Evolutionary conservation across 2,113 vertebrate species (phyloP), one percentile per base, ranked within the genome.

Genomic region (Donacobius atricapilla): DNA sequence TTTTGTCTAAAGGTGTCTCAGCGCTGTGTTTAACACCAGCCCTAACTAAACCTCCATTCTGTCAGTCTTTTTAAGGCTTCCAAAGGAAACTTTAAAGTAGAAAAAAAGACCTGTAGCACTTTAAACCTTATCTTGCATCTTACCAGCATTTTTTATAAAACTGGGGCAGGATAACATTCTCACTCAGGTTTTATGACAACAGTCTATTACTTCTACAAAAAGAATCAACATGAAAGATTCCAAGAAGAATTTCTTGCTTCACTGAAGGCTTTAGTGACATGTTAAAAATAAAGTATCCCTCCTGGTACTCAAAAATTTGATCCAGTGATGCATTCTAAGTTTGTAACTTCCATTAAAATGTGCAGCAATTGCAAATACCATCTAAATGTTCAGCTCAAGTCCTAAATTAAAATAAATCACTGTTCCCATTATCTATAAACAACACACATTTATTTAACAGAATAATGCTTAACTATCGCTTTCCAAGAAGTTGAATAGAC

Each of bases 401-500:
- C 51, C 44, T 76, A 40, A 92, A 91, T 94, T 68, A 79, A 14
- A 94, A 84, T 35, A 60, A 80, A 86, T 42, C 11, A 13, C 48
- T 15, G 82, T 71, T 77, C 42, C 47, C 25, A 68, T 91, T 76
- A 90, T 45, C 42, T 94, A 75, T 66, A 95, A 93, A 89, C 81
- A 51, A 85, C 72, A 53, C n/a, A 40, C 18, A 72, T 81, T 83
- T 94, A 72, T 85, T 93, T 95, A 68, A 83, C 22, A 87, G 61
- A 97, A 80, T 54, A 94, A 85, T 30, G 56, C 27, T 33, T 42
- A 94, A 83, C 31, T 87, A 63, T 48, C 64, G n/a, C 68, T 94
- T 96, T 96, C 72, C 56, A 92, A 64, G 28, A 83, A 81, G 47
- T 28, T 77, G 66, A 96, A 91, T 80, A 39, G 51, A 79, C 24